Evolutionary conservation across 1,140 invertebrate species (phyloP).

Genomic region (Danaus plexippus): DNA sequence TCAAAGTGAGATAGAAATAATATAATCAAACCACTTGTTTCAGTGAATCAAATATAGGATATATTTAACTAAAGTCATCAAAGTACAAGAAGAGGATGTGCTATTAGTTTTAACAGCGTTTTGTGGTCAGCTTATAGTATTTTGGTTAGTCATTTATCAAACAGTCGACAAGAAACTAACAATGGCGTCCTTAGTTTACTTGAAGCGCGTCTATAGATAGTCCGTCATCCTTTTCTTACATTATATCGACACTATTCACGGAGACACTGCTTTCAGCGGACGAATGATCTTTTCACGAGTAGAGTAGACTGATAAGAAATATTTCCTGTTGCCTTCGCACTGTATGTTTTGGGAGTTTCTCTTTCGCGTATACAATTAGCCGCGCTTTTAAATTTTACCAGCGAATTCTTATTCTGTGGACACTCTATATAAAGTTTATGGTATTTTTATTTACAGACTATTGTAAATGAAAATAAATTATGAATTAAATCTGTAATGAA

Average conservation of each 20-base stretch:
- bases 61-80: conserved; percentile 6
- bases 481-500: conserved; percentile 16
- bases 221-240: conserved; percentile 72
- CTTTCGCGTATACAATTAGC: conserved; percentile 57
- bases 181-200: conserved; percentile 67
- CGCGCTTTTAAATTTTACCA: conserved; percentile 48
- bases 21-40: conserved; percentile 31
- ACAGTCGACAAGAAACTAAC: conserved; percentile 26
- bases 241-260: conserved; percentile 64
- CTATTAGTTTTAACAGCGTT: not conserved
- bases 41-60: conserved; percentile 4
- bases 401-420: conserved; percentile 4
- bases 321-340: conserved; percentile 71
- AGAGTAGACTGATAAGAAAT: conserved; percentile 68
- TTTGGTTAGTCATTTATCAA: conserved; percentile 11
- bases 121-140: not conserved
- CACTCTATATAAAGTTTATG: conserved; percentile 3
- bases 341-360: conserved; percentile 62
- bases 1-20: conserved; percentile 71
- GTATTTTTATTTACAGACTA: conserved; percentile 12
- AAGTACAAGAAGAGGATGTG: conserved; percentile 10
- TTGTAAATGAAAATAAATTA: conserved; percentile 3
- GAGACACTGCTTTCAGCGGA: conserved; percentile 60
- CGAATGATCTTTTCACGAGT: conserved; percentile 65
- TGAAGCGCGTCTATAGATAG: conserved; percentile 64